Percentiles rank a stretch among this genome's conserved stretches.
Conservation (phyloP, 1,140 invertebrate species). For the Drosophila kohkoa region DNA sequence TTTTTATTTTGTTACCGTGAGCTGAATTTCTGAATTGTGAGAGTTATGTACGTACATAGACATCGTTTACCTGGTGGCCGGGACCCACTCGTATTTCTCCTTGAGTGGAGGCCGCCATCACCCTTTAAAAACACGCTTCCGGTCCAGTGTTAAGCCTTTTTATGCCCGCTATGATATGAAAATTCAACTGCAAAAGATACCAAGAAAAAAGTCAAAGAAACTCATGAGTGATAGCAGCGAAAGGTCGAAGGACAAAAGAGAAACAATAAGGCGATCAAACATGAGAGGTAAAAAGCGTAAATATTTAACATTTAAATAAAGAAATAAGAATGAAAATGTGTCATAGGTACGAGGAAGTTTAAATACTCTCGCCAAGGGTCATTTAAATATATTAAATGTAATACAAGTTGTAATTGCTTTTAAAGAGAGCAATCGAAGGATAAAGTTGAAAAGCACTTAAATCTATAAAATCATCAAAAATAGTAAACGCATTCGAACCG, state of each 20-base stretch:
- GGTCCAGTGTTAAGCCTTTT: slow-evolving; percentile 85
- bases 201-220: slow-evolving; percentile 24
- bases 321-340: too few relatives aligned
- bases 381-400: too few relatives aligned
- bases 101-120: slow-evolving; percentile 90
- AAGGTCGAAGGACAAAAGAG: slow-evolving; percentile 26
- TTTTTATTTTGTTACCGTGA: slow-evolving; percentile 85
- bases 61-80: slow-evolving; percentile 94
- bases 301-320: slow-evolving; percentile 45
- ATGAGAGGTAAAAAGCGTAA: slow-evolving; percentile 65
- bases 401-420: too few relatives aligned
- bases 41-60: slow-evolving; percentile 87
- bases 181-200: slow-evolving; percentile 76
- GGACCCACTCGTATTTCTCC: slow-evolving; percentile 97
- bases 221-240: slow-evolving; percentile 34
- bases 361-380: too few relatives aligned
- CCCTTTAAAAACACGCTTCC: slow-evolving; percentile 85
- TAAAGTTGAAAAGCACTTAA: too few relatives aligned
- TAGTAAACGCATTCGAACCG: too few relatives aligned
- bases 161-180: slow-evolving; percentile 83
- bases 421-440: too few relatives aligned
- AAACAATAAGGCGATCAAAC: slow-evolving; percentile 2
- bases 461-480: too few relatives aligned
- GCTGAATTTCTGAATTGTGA: slow-evolving; percentile 85
- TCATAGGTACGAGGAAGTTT: too few relatives aligned